phyloP scores from a whole-genome alignment of 2,797 vertebrate genomes.

The Bradypodion ventrale region DNA sequence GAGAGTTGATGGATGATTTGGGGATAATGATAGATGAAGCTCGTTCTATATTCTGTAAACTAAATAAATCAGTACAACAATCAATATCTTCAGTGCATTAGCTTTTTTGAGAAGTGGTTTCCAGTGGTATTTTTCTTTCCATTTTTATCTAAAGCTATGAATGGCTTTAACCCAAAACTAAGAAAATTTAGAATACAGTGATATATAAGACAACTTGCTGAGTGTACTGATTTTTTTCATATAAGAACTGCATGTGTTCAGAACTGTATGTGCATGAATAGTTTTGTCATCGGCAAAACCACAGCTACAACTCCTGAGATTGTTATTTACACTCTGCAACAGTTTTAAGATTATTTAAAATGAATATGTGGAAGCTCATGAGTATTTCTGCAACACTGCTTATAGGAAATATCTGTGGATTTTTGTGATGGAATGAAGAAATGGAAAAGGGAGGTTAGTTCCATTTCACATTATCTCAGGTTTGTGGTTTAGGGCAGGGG shows the following conservation, averaged over 20 bases:
- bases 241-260: background rate
- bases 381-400: background rate
- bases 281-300: background rate
- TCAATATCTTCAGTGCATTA: slow-evolving; percentile 56
- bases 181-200: slow-evolving; percentile 13
- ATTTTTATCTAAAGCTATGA: slow-evolving; percentile 29
- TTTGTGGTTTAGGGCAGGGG: background rate
- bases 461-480: background rate
- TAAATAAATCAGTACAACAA: slow-evolving; percentile 52
- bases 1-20: slow-evolving; percentile 36
- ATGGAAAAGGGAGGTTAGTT: background rate
- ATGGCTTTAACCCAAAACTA: slow-evolving; percentile 3
- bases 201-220: background rate
- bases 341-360: background rate
- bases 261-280: background rate
- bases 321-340: background rate
- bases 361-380: background rate
- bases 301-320: background rate
- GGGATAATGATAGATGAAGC: slow-evolving; percentile 63
- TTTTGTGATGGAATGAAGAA: background rate
- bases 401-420: background rate
- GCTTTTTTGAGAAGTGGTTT: slow-evolving; percentile 29
- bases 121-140: slow-evolving; percentile 13
- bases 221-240: background rate
- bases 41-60: slow-evolving; percentile 51